Percentiles rank a stretch among this genome's conserved stretches.
Evolutionary conservation across 92 coral and sea anemone genomes (phyloP).

Genomic region (Galaxea fascicularis): DNA sequence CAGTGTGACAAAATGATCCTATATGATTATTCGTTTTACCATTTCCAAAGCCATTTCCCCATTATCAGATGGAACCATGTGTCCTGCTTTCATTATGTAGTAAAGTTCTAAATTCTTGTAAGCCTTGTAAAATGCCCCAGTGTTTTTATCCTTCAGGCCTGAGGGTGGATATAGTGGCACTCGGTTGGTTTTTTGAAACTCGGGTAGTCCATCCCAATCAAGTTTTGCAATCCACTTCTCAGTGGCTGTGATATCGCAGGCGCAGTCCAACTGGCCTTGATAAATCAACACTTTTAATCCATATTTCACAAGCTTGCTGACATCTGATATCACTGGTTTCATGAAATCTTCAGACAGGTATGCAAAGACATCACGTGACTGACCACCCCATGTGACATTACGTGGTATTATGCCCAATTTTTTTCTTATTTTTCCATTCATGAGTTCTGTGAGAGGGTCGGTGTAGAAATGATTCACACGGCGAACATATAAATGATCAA

Average conservation of each 20-base stretch:
- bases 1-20: too few species aligned
- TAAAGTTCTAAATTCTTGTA: constrained; percentile 83
- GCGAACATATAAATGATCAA: constrained; percentile 73
- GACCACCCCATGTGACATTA: constrained; percentile 96
- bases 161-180: constrained; percentile 91
- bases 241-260: constrained; percentile 87
- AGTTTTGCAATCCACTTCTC: constrained; percentile 86
- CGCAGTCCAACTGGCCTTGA: constrained; percentile 96
- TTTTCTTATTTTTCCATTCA: constrained; percentile 96
- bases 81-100: constrained; percentile 92
- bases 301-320: constrained; percentile 74
- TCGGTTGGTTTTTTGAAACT: constrained; percentile 59
- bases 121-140: constrained; percentile 91
- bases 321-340: constrained; percentile 90
- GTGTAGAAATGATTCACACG: constrained; percentile 82
- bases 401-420: constrained; percentile 94
- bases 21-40: constrained; percentile 74
- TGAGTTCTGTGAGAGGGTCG: constrained; percentile 73
- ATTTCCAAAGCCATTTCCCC: constrained; percentile 98
- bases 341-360: constrained; percentile 87
- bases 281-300: constrained; percentile 82
- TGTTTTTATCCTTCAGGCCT: constrained; percentile 69
- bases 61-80: constrained; percentile 96
- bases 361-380: constrained; percentile 77
- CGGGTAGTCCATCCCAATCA: constrained; percentile 79